Evolutionary conservation across 2,113 vertebrate genomes (phyloP).

Genomic region (Raja brachyura): DNA sequence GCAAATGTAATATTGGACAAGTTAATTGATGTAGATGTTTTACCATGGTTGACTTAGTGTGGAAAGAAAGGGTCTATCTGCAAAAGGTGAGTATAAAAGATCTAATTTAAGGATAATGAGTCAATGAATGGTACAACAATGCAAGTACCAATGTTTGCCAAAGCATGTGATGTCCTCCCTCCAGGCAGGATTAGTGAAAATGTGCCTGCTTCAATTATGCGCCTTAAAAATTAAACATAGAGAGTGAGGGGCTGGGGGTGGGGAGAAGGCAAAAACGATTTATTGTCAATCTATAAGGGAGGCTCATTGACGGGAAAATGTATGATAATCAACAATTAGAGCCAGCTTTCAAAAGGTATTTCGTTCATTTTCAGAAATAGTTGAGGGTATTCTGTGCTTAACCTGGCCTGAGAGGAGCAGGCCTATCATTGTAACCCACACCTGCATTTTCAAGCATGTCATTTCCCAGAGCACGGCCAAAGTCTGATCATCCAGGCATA

Average conservation of each 20-base stretch:
- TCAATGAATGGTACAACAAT: constrained; percentile 47
- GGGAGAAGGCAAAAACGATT: constrained; percentile 37
- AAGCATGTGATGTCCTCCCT: constrained; percentile 49
- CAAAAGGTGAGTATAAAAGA: constrained; percentile 47
- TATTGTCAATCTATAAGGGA: background rate
- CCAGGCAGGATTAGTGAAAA: constrained; percentile 54
- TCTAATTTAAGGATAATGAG: constrained; percentile 53
- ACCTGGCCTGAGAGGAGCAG: constrained; percentile 1
- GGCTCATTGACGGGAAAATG: background rate
- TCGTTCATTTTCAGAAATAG: background rate
- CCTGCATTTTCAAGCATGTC: constrained; percentile 43
- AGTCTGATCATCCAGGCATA: constrained; percentile 40
- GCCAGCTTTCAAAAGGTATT: background rate
- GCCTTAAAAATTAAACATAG: constrained; percentile 45
- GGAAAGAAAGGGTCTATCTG: constrained; percentile 38
- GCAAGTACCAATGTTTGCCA: constrained; percentile 47
- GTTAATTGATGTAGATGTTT: constrained; percentile 36
- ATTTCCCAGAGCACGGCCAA: constrained; percentile 42
- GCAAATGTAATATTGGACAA: constrained; percentile 35
- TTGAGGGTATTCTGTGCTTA: background rate
- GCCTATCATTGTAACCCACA: constrained; percentile 35
- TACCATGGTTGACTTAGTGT: constrained; percentile 34
- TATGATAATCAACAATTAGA: background rate
- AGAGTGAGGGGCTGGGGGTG: constrained; percentile 41
- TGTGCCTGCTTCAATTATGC: constrained; percentile 49